Conservation (phyloP, 2,113 vertebrate genomes). For the Dromaius novaehollandiae region DNA sequence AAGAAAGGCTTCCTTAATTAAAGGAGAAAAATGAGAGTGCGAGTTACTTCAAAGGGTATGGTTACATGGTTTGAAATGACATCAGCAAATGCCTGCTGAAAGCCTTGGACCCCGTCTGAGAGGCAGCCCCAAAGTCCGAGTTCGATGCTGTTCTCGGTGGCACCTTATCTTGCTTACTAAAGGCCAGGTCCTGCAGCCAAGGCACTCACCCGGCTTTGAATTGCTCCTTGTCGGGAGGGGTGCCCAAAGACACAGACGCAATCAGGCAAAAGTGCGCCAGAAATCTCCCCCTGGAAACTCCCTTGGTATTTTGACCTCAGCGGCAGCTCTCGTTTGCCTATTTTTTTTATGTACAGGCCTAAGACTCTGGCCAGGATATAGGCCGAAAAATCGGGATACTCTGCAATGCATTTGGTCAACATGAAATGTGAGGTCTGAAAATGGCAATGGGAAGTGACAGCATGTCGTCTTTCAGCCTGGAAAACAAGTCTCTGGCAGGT, state of each 20-base stretch:
- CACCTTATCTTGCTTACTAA: accelerated
- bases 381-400: too few relatives aligned
- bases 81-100: not conserved
- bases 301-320: not conserved
- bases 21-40: not conserved
- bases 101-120: not conserved
- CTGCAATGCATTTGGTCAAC: not conserved
- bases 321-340: not conserved
- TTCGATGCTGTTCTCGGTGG: not conserved
- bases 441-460: not conserved
- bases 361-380: too few relatives aligned
- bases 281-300: not conserved
- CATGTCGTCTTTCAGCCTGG: not conserved
- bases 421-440: not conserved
- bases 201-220: not conserved
- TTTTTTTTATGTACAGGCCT: not conserved
- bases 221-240: not conserved
- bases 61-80: not conserved
- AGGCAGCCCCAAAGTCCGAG: not conserved
- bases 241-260: not conserved
- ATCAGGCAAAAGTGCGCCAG: not conserved
- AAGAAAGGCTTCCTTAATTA: not conserved
- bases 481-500: not conserved
- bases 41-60: not conserved
- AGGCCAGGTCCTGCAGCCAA: not conserved